Evolutionary conservation across 2,797 vertebrate genomes (phyloP).

Genomic region (Arctocebus calabarensis): DNA sequence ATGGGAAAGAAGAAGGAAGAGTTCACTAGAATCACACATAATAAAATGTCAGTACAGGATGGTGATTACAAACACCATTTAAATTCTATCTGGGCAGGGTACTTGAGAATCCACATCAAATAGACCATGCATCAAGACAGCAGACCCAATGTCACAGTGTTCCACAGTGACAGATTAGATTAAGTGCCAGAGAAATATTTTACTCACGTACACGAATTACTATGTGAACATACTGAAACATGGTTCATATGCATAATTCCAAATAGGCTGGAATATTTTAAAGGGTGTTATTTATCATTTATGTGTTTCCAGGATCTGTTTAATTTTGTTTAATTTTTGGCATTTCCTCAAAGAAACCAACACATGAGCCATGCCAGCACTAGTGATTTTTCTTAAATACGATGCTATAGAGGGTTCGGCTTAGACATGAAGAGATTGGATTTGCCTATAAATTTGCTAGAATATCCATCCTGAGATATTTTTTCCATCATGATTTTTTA

Average conservation of each 20-base stretch:
- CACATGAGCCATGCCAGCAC: neutral
- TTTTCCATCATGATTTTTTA: neutral
- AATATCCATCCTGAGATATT: neutral
- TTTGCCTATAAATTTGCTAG: neutral
- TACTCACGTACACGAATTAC: neutral
- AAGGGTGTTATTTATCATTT: neutral
- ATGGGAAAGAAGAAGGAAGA: constrained; percentile 22
- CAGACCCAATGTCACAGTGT: constrained; percentile 39
- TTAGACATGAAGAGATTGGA: neutral
- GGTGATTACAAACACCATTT: constrained; percentile 53
- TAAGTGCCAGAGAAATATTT: constrained; percentile 17
- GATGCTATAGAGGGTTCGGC: neutral
- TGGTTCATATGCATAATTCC: neutral
- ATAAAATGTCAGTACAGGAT: constrained; percentile 38
- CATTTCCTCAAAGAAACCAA: neutral
- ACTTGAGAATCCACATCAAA: constrained; percentile 55
- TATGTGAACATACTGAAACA: neutral
- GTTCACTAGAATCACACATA: constrained; percentile 24
- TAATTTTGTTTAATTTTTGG: neutral
- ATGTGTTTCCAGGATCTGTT: neutral
- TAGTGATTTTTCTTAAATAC: neutral
- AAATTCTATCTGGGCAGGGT: constrained; percentile 31
- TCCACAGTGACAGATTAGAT: constrained; percentile 19
- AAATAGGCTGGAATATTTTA: neutral
- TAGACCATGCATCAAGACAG: constrained; percentile 25